A percentile compares a stretch with the other conserved stretches of the same genome.
These are phyloP conservation scores for Acanthacorydalis orientalis DNA, from an alignment of 2,888 invertebrate species.

Conservation along the genomic window DNA sequence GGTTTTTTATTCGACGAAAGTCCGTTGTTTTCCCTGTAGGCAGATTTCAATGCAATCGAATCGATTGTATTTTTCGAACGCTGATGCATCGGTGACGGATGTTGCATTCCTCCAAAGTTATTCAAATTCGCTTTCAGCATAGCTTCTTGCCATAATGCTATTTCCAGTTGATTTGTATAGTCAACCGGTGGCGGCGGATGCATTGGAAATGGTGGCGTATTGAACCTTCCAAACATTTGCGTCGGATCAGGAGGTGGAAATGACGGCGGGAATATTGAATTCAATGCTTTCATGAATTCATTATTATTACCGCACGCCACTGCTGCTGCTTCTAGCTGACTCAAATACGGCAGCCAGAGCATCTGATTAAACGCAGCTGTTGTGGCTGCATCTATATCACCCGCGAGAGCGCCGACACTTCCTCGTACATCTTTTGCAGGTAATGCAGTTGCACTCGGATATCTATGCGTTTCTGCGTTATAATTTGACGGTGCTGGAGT, in stretches of 20 bases:
- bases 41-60: conserved; percentile 7
- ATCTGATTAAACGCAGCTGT: conserved; percentile 54
- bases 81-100: conserved; percentile 19
- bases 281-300: conserved; percentile 40
- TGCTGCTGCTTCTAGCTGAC: conserved; percentile 38
- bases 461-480: conserved; percentile 6
- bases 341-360: conserved; percentile 56
- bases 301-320: conserved; percentile 31
- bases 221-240: conserved; percentile 25
- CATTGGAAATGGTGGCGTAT: conserved; percentile 27
- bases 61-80: conserved; percentile 5
- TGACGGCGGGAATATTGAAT: conserved; percentile 21
- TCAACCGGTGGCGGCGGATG: conserved; percentile 23
- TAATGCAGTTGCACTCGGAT: not conserved
- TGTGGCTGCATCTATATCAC: conserved; percentile 52
- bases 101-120: conserved; percentile 15
- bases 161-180: conserved; percentile 36
- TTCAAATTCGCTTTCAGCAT: conserved; percentile 33
- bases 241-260: conserved; percentile 31
- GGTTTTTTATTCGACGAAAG: conserved; percentile 5
- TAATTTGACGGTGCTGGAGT: conserved; percentile 22
- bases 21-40: conserved; percentile 13
- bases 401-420: conserved; percentile 27
- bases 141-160: conserved; percentile 55
- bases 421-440: conserved; percentile 11